Percentiles rank a stretch among this genome's conserved stretches.
These are phyloP conservation scores for Euura saliciscinereae DNA, from an alignment of 1,140 invertebrate species.

Conservation along the genomic window DNA sequence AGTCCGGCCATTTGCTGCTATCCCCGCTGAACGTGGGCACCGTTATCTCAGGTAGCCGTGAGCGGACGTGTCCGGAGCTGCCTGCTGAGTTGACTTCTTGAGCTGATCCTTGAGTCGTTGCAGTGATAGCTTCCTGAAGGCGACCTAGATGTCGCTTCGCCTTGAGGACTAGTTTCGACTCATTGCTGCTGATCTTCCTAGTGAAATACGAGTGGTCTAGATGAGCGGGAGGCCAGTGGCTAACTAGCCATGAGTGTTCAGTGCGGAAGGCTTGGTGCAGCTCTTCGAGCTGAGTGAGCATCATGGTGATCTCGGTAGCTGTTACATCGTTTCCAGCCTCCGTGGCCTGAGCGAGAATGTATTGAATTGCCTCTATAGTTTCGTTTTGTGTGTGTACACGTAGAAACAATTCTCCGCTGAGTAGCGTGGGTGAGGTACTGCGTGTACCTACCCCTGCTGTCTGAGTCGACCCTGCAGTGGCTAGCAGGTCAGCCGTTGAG, in stretches of 20 bases:
- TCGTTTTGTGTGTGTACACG: not conserved
- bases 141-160: not conserved
- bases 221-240: not conserved
- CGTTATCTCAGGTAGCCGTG: conserved; percentile 8
- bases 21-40: conserved; percentile 9
- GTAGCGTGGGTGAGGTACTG: not conserved
- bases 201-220: not conserved
- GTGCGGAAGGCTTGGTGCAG: not conserved
- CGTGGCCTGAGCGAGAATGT: not conserved
- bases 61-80: not conserved
- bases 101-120: not conserved
- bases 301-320: not conserved
- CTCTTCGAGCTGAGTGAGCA: not conserved
- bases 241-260: not conserved
- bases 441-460: not conserved
- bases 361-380: not conserved
- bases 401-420: not conserved
- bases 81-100: not conserved
- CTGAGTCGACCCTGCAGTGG: not conserved
- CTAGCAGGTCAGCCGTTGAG: not conserved
- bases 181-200: not conserved
- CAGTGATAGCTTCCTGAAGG: not conserved
- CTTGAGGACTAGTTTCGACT: not conserved
- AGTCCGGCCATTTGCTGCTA: conserved; percentile 4
- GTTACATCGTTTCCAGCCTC: not conserved